Conservation (phyloP, 2,888 invertebrate genomes). For the Meliscaeva auricollis region DNA sequence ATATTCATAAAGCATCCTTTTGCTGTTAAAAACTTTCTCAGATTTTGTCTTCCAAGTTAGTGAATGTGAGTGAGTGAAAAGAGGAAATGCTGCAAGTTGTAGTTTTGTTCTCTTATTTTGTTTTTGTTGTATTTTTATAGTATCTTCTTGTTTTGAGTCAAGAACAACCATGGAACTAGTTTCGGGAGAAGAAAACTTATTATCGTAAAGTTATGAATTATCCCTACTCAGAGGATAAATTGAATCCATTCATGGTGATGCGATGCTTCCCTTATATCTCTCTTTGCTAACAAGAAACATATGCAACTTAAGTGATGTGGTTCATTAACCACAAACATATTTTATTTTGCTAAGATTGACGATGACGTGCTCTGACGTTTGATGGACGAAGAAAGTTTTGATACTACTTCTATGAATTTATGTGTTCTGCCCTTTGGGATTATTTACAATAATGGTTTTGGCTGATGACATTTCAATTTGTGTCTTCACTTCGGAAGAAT, state of each 20-base stretch:
- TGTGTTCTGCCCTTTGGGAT: too few species aligned
- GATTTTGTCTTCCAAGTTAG: neutral
- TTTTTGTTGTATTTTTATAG: neutral
- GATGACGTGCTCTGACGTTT: neutral
- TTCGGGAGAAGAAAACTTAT: constrained; percentile 58
- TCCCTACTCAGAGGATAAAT: constrained; percentile 9
- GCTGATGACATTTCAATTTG: too few species aligned
- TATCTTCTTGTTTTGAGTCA: neutral
- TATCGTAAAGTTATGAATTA: constrained; percentile 58
- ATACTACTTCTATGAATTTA: neutral
- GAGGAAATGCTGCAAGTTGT: constrained; percentile 26
- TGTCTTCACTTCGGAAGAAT: too few species aligned
- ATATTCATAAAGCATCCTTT: constrained; percentile 63
- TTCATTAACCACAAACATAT: neutral
- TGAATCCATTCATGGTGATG: constrained; percentile 22
- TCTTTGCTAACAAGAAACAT: neutral
- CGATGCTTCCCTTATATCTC: neutral
- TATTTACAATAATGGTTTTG: too few species aligned
- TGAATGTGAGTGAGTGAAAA: constrained; percentile 9
- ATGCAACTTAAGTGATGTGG: constrained; percentile 7
- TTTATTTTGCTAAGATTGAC: neutral
- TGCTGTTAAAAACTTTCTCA: constrained; percentile 6
- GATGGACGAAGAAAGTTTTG: neutral
- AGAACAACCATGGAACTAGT: constrained; percentile 56
- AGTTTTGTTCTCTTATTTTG: neutral